These are phyloP conservation scores for Strongylocentrotus purpuratus DNA, from an alignment of 35 echinoderm and acorn worm genomes.

Conservation along the genomic window DNA sequence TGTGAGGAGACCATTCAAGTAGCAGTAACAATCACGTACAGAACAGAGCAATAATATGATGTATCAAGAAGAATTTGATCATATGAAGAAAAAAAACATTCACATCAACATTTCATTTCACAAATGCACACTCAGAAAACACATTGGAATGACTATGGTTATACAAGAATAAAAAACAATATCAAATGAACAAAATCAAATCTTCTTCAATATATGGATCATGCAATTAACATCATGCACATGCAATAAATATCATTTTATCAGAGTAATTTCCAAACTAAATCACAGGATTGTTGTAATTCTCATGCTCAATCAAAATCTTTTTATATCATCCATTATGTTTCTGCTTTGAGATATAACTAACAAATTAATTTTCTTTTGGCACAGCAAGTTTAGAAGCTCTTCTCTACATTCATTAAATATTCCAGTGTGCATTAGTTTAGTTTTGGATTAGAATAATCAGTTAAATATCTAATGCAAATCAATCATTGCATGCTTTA, in stretches of 20 bases:
- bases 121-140: background rate
- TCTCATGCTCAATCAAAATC: background rate
- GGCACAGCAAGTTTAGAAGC: background rate
- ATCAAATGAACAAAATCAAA: background rate
- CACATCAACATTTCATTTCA: background rate
- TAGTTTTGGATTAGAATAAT: background rate
- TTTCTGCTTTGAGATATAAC: background rate
- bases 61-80: no score
- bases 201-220: background rate
- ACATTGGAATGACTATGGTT: background rate
- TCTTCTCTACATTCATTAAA: background rate
- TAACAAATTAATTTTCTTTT: background rate
- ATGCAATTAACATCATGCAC: conserved; percentile 25
- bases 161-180: background rate
- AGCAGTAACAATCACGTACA: background rate
- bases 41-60: background rate
- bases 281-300: background rate
- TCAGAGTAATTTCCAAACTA: background rate
- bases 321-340: background rate
- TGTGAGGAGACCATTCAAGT: background rate
- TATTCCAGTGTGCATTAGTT: background rate
- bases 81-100: no score
- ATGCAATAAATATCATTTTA: background rate
- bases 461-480: conserved; percentile 24
- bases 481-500: background rate